phyloP scores from a whole-genome alignment of 2,888 invertebrate genomes.

The Hemistola chrysoprasaria region DNA sequence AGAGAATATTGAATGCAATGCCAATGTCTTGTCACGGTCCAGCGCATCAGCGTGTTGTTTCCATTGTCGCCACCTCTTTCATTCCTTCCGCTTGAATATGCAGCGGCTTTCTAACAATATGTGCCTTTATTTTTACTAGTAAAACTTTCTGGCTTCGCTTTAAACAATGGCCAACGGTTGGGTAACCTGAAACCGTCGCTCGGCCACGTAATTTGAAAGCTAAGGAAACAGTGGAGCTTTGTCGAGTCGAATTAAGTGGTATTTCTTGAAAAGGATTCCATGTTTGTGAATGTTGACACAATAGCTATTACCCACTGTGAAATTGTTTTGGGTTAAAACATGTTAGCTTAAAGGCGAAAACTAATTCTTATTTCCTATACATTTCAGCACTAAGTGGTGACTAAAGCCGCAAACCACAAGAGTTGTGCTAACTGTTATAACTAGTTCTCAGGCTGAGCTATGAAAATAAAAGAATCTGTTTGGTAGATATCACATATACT shows the following conservation, averaged over 20 bases:
- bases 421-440: too few species aligned
- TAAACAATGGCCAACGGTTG: constrained; percentile 41
- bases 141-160: constrained; percentile 49
- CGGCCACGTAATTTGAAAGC: constrained; percentile 36
- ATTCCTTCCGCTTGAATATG: constrained; percentile 49
- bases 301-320: constrained; percentile 10
- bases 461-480: too few species aligned
- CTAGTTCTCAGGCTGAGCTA: too few species aligned
- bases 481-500: too few species aligned
- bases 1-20: constrained; percentile 30
- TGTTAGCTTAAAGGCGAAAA: background rate
- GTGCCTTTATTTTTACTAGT: constrained; percentile 23
- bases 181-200: constrained; percentile 41
- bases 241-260: constrained; percentile 13
- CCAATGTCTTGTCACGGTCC: constrained; percentile 38
- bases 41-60: constrained; percentile 16
- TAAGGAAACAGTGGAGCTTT: constrained; percentile 25
- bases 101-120: constrained; percentile 53
- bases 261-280: constrained; percentile 18
- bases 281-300: constrained; percentile 16
- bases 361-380: too few species aligned
- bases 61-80: constrained; percentile 22
- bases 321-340: constrained; percentile 5
- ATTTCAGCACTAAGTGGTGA: too few species aligned
- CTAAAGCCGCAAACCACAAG: too few species aligned